Base-by-base conservation (phyloP, 2,113 vertebrate genomes). In the Lepus timidus region DNA sequence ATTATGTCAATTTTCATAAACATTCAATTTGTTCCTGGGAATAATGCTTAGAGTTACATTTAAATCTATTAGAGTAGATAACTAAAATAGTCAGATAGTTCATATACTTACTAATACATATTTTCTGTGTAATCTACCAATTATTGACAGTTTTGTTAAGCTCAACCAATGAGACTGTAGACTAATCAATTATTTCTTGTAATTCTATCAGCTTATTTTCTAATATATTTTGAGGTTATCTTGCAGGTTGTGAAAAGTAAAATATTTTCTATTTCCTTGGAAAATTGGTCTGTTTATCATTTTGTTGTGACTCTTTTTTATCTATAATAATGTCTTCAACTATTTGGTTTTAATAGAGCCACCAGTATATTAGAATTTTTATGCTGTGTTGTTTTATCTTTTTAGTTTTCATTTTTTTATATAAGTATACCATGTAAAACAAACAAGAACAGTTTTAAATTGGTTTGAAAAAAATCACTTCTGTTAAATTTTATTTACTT, bases 171-270 rank as follows among this genome's bases (percentile, higher is more conserved):
- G 74, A 20, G 13, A 79, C 19, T 62, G 4, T 33, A 83, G 31
- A 75, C 27, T 44, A 61, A 76, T 87, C n/a, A 55, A 36, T 74
- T 79, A 3, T 39, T 91, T 27, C 33, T 78, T 84, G 0, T 91
- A 93, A 78, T 62, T 74, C 33, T 64, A 22, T 90, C 31, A 61
- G 7, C 67, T 80, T 92, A 1, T 88, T 95, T 85, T 52, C 68
- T 87, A 71, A 75, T 52, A 44, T 71, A 85, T 70, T 52, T 76
- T 9, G 29, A 85, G 12, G 6, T 7, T 76, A 55, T 11, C 25
- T 86, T 80, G 27, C 58, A 81, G 19, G 12, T 36, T 65, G 6
- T 64, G 11, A 73, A 84, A 84, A 39, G 6, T 84, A 36, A 9
- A 36, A 29, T 65, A 44, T 73, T 92, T 49, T 89, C 8, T 65